Evolutionary conservation across 2,113 vertebrate genomes (phyloP).

Genomic region (Lamprotornis superbus): DNA sequence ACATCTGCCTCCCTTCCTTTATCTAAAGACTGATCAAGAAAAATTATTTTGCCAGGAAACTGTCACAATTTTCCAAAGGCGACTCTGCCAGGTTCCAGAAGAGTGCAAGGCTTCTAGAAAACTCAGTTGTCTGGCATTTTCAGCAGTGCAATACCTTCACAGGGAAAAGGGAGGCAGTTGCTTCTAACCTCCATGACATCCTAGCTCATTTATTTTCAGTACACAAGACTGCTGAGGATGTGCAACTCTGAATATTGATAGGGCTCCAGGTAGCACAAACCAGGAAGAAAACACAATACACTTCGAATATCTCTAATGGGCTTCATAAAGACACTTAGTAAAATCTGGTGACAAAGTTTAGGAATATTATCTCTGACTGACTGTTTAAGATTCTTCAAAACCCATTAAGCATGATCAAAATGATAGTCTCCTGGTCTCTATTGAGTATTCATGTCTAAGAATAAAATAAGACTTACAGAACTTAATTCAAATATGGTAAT

Average conservation of each 20-base stretch:
- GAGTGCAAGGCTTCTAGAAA: background rate
- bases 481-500: background rate
- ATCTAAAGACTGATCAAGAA: conserved; percentile 21
- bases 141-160: background rate
- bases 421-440: background rate
- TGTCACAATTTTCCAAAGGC: background rate
- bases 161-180: background rate
- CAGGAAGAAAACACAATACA: background rate
- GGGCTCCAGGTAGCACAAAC: background rate
- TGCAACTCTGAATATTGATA: background rate
- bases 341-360: background rate
- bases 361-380: background rate
- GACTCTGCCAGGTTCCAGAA: background rate
- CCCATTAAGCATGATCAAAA: background rate
- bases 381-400: background rate
- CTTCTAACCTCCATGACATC: background rate
- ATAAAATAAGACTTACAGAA: background rate
- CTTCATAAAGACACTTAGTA: background rate
- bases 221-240: background rate
- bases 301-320: background rate
- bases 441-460: background rate
- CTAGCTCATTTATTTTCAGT: background rate
- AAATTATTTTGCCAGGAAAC: background rate
- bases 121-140: background rate
- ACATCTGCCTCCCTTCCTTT: background rate